phyloP scores from a whole-genome alignment of 2,888 invertebrate genomes.

The Hylaea fasciaria region DNA sequence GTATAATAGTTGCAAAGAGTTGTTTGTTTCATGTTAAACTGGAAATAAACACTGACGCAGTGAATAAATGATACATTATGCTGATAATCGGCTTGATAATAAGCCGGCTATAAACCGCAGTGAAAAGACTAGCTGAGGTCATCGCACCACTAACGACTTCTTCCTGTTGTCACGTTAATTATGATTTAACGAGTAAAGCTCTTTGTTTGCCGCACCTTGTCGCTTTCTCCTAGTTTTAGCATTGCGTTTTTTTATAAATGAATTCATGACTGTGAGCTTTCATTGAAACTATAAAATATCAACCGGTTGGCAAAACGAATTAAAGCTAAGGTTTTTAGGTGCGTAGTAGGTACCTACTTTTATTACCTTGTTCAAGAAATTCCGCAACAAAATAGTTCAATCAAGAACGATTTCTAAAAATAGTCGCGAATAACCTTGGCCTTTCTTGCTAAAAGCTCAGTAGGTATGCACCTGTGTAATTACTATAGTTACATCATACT shows the following conservation, averaged over 20 bases:
- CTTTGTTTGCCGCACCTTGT: conserved; percentile 50
- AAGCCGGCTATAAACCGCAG: conserved; percentile 41
- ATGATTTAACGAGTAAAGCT: conserved; percentile 69
- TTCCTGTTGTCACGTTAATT: conserved; percentile 60
- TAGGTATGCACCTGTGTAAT: conserved; percentile 26
- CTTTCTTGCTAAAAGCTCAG: conserved; percentile 11
- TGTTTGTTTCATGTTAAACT: not conserved
- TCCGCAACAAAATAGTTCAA: conserved; percentile 7
- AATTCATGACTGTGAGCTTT: not conserved
- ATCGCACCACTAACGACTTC: conserved; percentile 55
- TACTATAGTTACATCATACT: conserved; percentile 9
- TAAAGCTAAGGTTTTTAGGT: too few species aligned
- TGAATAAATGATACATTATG: conserved; percentile 13
- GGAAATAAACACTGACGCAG: conserved; percentile 18
- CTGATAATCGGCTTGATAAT: conserved; percentile 18
- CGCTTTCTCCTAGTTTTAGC: conserved; percentile 7
- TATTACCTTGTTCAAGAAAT: too few species aligned
- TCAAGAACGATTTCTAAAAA: conserved; percentile 9
- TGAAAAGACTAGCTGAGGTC: conserved; percentile 55
- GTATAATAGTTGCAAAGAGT: too few species aligned
- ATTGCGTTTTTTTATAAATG: not conserved
- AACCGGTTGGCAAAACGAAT: too few species aligned
- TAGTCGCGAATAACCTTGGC: conserved; percentile 18
- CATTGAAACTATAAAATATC: too few species aligned
- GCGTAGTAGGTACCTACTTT: too few species aligned